These are phyloP conservation scores for Acanthornis magna DNA, from an alignment of 2,797 vertebrate species.

Conservation along the genomic window DNA sequence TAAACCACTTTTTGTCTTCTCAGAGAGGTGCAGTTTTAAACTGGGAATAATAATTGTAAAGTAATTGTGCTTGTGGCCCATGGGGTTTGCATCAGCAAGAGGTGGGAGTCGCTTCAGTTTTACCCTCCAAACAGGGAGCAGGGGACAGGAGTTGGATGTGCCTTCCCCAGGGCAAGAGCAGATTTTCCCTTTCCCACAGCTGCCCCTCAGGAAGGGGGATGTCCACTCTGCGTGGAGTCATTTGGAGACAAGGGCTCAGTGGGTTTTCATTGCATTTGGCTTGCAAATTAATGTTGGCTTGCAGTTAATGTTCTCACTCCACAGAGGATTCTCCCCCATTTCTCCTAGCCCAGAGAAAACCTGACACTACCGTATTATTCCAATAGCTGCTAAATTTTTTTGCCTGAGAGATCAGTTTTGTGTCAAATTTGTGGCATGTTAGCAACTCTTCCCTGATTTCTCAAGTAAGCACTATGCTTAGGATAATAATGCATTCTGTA, in stretches of 20 bases:
- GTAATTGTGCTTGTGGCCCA: not conserved
- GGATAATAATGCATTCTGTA: not conserved
- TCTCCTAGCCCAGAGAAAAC: not conserved
- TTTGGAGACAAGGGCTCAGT: not conserved
- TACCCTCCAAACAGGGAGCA: not conserved
- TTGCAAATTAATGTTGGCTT: not conserved
- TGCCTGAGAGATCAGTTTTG: not conserved
- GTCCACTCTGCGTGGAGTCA: fast-evolving
- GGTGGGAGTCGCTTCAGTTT: no score
- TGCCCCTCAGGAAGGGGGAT: not conserved
- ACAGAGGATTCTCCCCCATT: not conserved
- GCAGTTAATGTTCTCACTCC: not conserved
- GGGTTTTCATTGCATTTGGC: not conserved
- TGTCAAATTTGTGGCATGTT: not conserved
- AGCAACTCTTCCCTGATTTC: not conserved
- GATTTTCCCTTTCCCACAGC: not conserved
- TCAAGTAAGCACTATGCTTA: not conserved
- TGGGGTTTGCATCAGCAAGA: not conserved
- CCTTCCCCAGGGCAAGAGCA: not conserved
- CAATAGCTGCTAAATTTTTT: not conserved
- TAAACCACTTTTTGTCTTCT: not conserved
- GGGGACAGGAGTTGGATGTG: fast-evolving
- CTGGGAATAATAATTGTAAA: not conserved
- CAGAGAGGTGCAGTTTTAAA: not conserved
- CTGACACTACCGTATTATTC: not conserved